These are phyloP conservation scores for Ficedula albicollis DNA, from an alignment of 2,797 vertebrate species.

Conservation along the genomic window DNA sequence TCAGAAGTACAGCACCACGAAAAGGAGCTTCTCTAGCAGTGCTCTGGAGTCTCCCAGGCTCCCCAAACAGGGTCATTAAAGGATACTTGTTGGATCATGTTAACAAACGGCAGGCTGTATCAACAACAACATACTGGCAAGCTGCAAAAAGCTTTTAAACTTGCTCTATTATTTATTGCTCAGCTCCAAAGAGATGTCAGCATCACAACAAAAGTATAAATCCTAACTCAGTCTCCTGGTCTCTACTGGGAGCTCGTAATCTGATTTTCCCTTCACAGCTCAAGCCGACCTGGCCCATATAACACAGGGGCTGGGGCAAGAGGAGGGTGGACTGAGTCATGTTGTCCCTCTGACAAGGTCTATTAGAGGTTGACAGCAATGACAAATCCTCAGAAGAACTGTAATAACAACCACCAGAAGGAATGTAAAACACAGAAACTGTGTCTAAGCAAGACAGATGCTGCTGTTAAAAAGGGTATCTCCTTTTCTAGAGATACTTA, in stretches of 20 bases:
- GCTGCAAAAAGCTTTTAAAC: constrained; percentile 23
- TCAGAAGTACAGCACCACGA: background rate
- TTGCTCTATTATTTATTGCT: background rate
- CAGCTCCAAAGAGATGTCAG: background rate
- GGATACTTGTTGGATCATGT: background rate
- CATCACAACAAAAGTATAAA: background rate
- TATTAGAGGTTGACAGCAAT: background rate
- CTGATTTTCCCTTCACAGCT: background rate
- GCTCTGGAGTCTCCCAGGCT: background rate
- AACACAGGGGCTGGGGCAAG: background rate
- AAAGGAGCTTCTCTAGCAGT: background rate
- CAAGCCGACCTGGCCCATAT: background rate
- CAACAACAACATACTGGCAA: constrained; percentile 17
- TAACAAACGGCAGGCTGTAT: background rate
- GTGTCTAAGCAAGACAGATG: background rate
- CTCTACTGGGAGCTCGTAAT: background rate
- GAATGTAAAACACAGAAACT: background rate
- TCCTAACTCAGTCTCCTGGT: background rate
- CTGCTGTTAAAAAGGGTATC: background rate
- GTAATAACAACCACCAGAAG: background rate
- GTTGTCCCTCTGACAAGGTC: background rate
- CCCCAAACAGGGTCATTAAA: background rate
- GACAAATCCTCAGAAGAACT: background rate
- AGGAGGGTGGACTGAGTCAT: background rate
- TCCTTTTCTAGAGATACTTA: background rate